Conservation (phyloP, 2,888 invertebrate genomes). For the Rhabditoides inermis region DNA sequence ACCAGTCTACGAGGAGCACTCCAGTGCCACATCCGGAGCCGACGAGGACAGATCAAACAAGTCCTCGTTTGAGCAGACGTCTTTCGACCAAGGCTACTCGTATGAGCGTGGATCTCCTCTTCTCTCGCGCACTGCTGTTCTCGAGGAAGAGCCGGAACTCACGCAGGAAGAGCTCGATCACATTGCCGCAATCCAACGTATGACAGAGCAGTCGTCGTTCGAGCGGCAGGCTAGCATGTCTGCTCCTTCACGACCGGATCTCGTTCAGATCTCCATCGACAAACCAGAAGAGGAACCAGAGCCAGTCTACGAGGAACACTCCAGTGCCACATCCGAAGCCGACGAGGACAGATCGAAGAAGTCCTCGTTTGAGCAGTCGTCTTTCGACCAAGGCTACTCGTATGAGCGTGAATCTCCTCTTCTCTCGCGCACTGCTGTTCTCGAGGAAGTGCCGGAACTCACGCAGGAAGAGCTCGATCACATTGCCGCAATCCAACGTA, state of each 20-base stretch:
- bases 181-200: not conserved
- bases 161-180: constrained; percentile 1
- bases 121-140: not conserved
- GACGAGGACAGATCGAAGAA: not conserved
- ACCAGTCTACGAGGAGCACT: not conserved
- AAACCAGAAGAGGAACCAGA: not conserved
- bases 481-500: not conserved
- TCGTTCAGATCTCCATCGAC: too few species aligned
- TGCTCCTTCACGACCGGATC: not conserved
- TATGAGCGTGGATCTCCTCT: not conserved
- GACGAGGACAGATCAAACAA: not conserved
- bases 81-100: not conserved
- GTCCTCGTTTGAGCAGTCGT: not conserved
- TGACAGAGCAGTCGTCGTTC: constrained; percentile 1
- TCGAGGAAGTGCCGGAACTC: not conserved
- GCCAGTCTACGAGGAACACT: not conserved
- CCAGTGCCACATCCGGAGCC: not conserved
- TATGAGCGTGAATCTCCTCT: not conserved
- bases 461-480: constrained; percentile 1
- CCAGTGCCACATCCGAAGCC: not conserved
- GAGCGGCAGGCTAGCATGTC: too few species aligned
- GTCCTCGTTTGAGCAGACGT: too few species aligned
- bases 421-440: not conserved
- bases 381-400: not conserved
- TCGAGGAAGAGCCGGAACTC: too few species aligned